Evolutionary conservation across 2,113 vertebrate genomes (phyloP), one percentile per base, ranked within the genome.

Genomic region (Callospermophilus lateralis): DNA sequence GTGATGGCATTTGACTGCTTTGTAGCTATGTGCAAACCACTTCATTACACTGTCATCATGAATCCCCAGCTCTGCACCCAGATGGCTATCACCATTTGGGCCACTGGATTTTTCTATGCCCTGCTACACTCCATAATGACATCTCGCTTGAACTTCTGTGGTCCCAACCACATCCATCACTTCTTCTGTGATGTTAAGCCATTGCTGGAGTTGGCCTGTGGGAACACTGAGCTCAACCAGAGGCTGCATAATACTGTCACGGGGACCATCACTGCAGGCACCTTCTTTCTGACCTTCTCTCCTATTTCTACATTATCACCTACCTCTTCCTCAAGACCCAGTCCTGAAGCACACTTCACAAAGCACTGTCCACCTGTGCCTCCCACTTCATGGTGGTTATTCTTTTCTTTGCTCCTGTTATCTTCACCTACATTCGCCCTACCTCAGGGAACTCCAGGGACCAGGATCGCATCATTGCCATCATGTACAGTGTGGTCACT

Each of bases 181-280:
- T 96, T 97, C 51, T 95, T 97, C 65, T 98, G 97, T 67, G 96
- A 97, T 48, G 37, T 97, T 89, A 97, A 98, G 26, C 95, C 97
- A 2, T 30, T 97, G 32, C 22, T 98, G 30, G 58, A 88, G 5
- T 39, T 98, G 67, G 95, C 97, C 32, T 97, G 96, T 58, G 83
- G 72, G 9, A 86, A 48, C n/a, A 96, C 90, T 28, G 68, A 84
- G n/a, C 84, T 97, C 84, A 97, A 96, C 72, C 70, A 93, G 80
- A 53, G 58, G 51, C 51, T 97, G n/a, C 94, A 97, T 42, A 94
- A 90, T n/a, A 90, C 70, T 1, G 13, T 97, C 22, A 97, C 95
- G 0, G 96, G 94, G 1, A 95, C 86, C 8, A 53, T 96, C 16
- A 92, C 79, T 4, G 79, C 95, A 11, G 16, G 93, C 6, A 17